phyloP scores from a whole-genome alignment of 2,797 vertebrate genomes.

The Moxostoma hubbsi region DNA sequence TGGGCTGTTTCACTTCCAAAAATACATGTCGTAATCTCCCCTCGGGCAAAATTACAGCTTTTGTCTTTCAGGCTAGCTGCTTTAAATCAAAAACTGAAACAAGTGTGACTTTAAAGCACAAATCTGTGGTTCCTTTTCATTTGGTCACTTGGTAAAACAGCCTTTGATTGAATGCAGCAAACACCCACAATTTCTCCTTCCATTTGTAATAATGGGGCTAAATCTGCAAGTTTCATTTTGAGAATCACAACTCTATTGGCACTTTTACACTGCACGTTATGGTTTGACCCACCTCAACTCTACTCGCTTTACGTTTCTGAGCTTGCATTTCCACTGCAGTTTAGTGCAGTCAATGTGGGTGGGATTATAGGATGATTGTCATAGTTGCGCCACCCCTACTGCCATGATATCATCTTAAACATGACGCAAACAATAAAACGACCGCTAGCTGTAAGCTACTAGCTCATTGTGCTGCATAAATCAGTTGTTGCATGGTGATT shows the following conservation, averaged over 20 bases:
- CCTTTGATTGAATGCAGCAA: conserved; percentile 1
- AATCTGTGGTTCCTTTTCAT: not conserved
- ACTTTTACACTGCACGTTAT: too few species aligned
- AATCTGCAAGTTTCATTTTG: conserved; percentile 13
- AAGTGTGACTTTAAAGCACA: conserved; percentile 32
- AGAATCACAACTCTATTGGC: not conserved
- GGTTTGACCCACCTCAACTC: too few species aligned
- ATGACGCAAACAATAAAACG: too few species aligned
- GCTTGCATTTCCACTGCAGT: too few species aligned
- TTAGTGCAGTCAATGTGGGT: too few species aligned
- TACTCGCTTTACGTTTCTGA: too few species aligned
- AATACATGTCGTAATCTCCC: conserved; percentile 32
- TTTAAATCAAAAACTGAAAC: conserved; percentile 4
- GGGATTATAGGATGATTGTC: too few species aligned
- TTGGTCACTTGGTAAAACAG: not conserved
- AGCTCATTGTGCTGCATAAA: too few species aligned
- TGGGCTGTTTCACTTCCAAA: conserved; percentile 1
- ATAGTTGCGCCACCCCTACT: too few species aligned
- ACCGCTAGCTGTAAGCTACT: too few species aligned
- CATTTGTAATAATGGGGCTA: not conserved
- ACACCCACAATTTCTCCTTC: not conserved
- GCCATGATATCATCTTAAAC: too few species aligned
- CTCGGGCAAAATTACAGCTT: conserved; percentile 35
- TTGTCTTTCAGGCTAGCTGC: conserved; percentile 4
- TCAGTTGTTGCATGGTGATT: too few species aligned